A percentile compares a stretch with the other conserved stretches of the same genome.
Evolutionary conservation across 2,888 invertebrate genomes (phyloP).

Genomic region (Spodoptera littoralis): DNA sequence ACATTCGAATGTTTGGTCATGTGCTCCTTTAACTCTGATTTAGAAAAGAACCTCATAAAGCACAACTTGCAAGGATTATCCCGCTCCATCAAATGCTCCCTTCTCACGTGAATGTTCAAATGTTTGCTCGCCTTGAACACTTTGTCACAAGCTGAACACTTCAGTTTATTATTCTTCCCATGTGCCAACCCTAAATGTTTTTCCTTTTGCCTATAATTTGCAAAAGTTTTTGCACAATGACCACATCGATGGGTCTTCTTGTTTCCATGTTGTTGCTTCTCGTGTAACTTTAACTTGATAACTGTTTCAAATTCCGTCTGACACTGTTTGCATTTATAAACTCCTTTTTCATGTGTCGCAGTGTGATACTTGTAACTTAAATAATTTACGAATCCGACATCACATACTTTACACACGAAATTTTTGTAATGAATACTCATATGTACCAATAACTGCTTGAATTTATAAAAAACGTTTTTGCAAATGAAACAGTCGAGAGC

Average conservation of each 20-base stretch:
- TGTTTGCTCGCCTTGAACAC: conserved; percentile 80
- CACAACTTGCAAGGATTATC: conserved; percentile 49
- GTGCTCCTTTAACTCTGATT: conserved; percentile 72
- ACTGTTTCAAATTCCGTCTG: conserved; percentile 63
- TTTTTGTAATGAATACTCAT: conserved; percentile 63
- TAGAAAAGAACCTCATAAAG: conserved; percentile 42
- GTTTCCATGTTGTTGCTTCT: conserved; percentile 54
- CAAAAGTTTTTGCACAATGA: conserved; percentile 71
- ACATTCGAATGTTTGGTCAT: conserved; percentile 75
- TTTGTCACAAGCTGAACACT: conserved; percentile 82
- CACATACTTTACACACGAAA: conserved; percentile 69
- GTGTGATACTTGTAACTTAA: conserved; percentile 55
- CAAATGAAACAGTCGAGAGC: conserved; percentile 33
- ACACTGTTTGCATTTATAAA: conserved; percentile 62
- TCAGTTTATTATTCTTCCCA: conserved; percentile 63
- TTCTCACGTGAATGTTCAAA: conserved; percentile 79
- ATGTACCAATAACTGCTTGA: conserved; percentile 33
- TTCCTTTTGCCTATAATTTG: conserved; percentile 76
- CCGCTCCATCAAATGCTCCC: conserved; percentile 64
- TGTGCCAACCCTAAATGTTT: conserved; percentile 72
- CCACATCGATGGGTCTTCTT: conserved; percentile 65
- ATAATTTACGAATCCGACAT: conserved; percentile 72
- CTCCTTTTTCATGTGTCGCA: conserved; percentile 69
- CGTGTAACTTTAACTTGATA: conserved; percentile 63
- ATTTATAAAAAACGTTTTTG: conserved; percentile 29